phyloP scores from a whole-genome alignment of 35 echinoderm and acorn worm genomes.

The Patiria miniata region DNA sequence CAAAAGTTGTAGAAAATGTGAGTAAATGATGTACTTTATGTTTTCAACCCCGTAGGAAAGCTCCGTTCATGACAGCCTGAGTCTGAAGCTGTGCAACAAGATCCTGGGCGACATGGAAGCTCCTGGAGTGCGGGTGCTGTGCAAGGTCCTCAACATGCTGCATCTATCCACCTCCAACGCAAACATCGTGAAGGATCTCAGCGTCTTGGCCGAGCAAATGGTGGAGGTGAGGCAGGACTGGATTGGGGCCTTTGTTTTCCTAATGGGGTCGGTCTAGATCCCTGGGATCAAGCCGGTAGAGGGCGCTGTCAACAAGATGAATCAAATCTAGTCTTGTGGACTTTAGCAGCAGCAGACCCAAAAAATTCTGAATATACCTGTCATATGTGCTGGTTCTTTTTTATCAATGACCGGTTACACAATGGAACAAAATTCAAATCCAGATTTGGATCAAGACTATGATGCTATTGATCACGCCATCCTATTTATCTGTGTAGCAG shows the following conservation, averaged over 20 bases:
- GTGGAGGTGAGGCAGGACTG: constrained; percentile 46
- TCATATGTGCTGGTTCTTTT: too few species aligned
- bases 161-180: constrained; percentile 50
- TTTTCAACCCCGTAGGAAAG: constrained; percentile 49
- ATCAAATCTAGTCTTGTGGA: not conserved
- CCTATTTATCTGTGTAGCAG: too few species aligned
- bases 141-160: constrained; percentile 77
- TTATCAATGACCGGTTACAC: too few species aligned
- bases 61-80: constrained; percentile 87
- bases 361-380: too few species aligned
- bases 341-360: not conserved
- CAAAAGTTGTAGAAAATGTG: not conserved
- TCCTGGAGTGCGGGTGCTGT: constrained; percentile 60
- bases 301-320: too few species aligned
- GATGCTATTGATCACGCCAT: too few species aligned
- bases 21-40: not conserved
- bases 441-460: too few species aligned
- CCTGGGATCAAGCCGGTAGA: not conserved
- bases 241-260: too few species aligned
- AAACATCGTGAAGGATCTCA: constrained; percentile 60
- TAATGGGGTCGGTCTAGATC: not conserved
- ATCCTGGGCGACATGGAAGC: constrained; percentile 55
- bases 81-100: constrained; percentile 76
- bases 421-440: too few species aligned
- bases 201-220: constrained; percentile 61